Evolutionary conservation across 1,140 invertebrate genomes (phyloP).

Genomic region (Drosophila sucinea): DNA sequence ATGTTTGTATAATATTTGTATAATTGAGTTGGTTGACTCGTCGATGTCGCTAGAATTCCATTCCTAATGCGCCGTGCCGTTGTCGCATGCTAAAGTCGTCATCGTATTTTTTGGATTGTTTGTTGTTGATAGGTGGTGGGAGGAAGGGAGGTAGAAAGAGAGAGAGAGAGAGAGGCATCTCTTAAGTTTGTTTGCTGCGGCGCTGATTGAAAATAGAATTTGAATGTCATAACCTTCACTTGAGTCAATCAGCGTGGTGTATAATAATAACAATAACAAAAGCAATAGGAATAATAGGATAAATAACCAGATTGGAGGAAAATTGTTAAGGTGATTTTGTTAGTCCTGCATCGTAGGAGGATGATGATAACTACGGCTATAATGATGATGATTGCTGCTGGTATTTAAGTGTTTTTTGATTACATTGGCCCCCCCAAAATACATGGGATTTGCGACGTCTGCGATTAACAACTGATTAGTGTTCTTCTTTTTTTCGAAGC

Average conservation of each 20-base stretch:
- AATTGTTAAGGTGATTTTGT: conserved; percentile 5
- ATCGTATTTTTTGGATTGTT: conserved; percentile 13
- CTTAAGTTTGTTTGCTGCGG: conserved; percentile 45
- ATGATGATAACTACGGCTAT: neutral
- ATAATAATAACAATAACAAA: conserved; percentile 33
- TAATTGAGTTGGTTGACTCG: conserved; percentile 71
- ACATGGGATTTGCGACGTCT: neutral
- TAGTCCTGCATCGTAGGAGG: neutral
- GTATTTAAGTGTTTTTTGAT: conserved; percentile 72
- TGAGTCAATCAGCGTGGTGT: conserved; percentile 56
- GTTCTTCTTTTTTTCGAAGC: no score
- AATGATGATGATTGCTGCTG: conserved; percentile 29
- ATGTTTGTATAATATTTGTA: conserved; percentile 78
- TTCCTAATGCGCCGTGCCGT: conserved; percentile 12
- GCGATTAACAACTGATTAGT: no score
- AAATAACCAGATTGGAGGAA: conserved; percentile 1
- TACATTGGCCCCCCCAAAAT: conserved; percentile 37
- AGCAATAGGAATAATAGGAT: conserved; percentile 23
- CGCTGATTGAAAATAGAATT: conserved; percentile 77
- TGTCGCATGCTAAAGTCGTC: conserved; percentile 51
- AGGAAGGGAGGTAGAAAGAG: conserved; percentile 5
- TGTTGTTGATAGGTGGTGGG: conserved; percentile 8
- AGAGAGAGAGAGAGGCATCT: conserved; percentile 44
- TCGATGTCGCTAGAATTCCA: conserved; percentile 62
- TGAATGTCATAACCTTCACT: conserved; percentile 76